Evolutionary conservation across 2,113 vertebrate genomes (phyloP), one percentile per base, ranked within the genome.

Genomic region (Physeter macrocephalus): DNA sequence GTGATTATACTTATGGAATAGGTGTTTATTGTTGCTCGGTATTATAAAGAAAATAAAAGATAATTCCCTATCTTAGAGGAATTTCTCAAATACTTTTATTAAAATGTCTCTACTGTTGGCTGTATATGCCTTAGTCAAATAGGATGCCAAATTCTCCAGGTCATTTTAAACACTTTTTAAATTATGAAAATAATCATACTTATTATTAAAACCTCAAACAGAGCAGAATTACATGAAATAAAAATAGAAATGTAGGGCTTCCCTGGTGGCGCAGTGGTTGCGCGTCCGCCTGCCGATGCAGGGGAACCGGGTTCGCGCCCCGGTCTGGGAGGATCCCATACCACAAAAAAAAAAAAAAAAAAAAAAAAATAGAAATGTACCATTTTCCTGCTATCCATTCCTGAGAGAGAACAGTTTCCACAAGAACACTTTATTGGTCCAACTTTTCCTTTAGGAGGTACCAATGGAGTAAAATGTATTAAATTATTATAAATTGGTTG

Each of bases 401-500:
- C n/a, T 29, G 69, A 90, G 39, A 92, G 69, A 62, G 14, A 72
- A 93, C 25, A 69, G 0, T 96, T 78, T 83, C 78, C 49, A 83
- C 54, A 87, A 80, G 94, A 87, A 84, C 17, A 64, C 49, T 64
- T 66, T 57, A 86, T 62, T 80, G 86, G 61, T 77, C 49, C 52
- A 83, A 23, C 36, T 94, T 92, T 92, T 94, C 71, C 77, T 77
- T 87, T 71, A 94, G 21, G 91, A 96, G 66, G 39, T 75, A 84
- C 49, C 88, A 36, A 88, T 41, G 72, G 64, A 89, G 6, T 82
- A 86, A 89, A 95, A 59, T 89, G 74, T 94, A 84, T 94, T 62
- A 91, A 97, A 96, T 93, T 77, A 87, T 88, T 94, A 87, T 49
- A 89, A 93, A 92, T 46, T 85, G 64, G 88, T 61, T 92, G 41